A percentile compares a stretch with the other conserved stretches of the same genome.
Evolutionary conservation across 2,797 vertebrate genomes (phyloP).

Genomic region (Orientallactaga sibirica): DNA sequence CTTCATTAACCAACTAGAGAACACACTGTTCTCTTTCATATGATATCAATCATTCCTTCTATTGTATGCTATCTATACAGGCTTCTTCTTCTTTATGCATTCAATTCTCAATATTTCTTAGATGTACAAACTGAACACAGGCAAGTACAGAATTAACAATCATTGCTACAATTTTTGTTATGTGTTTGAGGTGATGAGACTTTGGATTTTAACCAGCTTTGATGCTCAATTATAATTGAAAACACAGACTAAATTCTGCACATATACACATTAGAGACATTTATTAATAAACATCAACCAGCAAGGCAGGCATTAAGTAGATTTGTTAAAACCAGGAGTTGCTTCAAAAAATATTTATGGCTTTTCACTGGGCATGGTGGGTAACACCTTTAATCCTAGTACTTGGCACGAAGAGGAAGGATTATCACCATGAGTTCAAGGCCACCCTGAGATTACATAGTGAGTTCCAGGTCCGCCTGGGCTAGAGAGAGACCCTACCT

Average conservation of each 20-base stretch:
- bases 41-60: neutral
- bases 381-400: no score
- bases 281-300: conserved; percentile 20
- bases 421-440: no score
- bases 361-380: no score
- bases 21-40: neutral
- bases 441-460: no score
- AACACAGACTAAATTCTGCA: neutral
- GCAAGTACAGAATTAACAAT: neutral
- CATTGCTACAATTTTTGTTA: neutral
- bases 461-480: no score
- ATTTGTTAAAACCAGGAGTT: neutral
- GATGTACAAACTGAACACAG: neutral
- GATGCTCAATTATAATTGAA: neutral
- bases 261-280: neutral
- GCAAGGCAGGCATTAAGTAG: neutral
- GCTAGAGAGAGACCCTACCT: no score
- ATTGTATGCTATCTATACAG: neutral
- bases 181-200: neutral
- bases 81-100: neutral
- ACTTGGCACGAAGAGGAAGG: no score
- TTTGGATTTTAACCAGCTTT: neutral
- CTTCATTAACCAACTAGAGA: neutral
- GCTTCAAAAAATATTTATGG: no score
- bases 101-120: neutral